These are phyloP conservation scores for Charadrius vociferus DNA, from an alignment of 2,113 vertebrate genomes.

Conservation along the genomic window DNA sequence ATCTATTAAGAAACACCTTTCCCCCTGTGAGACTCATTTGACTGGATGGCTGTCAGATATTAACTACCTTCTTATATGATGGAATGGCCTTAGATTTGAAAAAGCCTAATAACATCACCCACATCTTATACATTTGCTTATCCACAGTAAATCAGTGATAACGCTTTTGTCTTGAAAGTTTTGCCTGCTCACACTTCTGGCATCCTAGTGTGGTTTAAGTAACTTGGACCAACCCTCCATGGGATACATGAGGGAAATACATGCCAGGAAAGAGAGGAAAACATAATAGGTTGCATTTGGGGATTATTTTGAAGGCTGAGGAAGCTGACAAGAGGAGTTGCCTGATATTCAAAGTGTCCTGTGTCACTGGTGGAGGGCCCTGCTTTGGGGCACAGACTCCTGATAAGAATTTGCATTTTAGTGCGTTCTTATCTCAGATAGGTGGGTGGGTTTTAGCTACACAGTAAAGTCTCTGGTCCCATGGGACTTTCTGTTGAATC, in stretches of 20 bases:
- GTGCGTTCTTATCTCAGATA: conserved; percentile 20
- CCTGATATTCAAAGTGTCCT: not conserved
- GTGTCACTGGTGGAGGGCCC: not conserved
- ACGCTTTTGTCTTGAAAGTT: not conserved
- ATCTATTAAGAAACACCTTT: not conserved
- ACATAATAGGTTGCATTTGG: not conserved
- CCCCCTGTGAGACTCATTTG: not conserved
- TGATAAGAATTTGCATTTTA: conserved; percentile 40
- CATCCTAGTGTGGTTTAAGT: not conserved
- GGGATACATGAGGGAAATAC: not conserved
- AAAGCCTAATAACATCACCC: not conserved
- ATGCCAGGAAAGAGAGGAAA: not conserved
- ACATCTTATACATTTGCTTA: not conserved
- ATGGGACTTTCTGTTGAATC: conserved; percentile 1
- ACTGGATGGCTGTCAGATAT: not conserved
- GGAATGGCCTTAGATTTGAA: not conserved
- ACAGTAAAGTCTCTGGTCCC: not conserved
- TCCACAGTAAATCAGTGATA: not conserved
- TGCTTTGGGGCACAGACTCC: not conserved
- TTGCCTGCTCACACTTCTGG: not conserved
- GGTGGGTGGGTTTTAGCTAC: not conserved
- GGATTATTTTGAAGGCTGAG: not conserved
- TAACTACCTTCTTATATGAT: not conserved
- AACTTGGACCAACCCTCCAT: not conserved
- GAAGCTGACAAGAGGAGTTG: not conserved